Evolutionary conservation across 1,140 invertebrate genomes (phyloP), one percentile per base, ranked within the genome.

Genomic region (Tribolium castaneum): DNA sequence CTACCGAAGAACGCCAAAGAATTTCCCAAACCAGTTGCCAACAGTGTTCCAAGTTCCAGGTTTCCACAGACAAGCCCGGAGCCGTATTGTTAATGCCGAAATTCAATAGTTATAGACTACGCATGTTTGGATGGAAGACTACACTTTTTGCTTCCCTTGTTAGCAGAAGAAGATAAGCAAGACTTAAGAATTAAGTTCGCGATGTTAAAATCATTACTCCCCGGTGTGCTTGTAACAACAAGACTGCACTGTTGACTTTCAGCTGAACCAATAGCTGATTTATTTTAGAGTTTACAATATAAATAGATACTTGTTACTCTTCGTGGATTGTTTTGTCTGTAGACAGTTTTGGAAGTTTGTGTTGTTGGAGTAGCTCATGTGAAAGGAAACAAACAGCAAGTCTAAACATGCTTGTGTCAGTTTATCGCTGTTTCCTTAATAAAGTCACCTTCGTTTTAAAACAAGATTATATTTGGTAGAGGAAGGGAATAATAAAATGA

Each of bases 271-370:
- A 45, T 45, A 45, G 54, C 14, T 66, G 59, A 66, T 34, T 66
- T 66, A 35, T 66, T 66, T 13, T 12, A 10, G 3, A 35, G 30
- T 66, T 35, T 66, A 35, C 59, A 66, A 14, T 66, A 35, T 66
- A 59, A 59, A 59, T 66, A 66, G 25, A 35, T 66, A 66, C 30
- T 35, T 66, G 59, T 35, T 66, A 35, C 30, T 34, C 59, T 66
- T 66, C 19, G 25, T 62, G 14, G 59, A 66, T 35, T 66, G 59
- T 66, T 66, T 66, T 66, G 59, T 35, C 59, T 66, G 59, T 59
- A 59, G 54, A 59, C 16, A n/a, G 59, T 35, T 66, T 34, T 66
- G 59, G n/a, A 66, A 66, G 59, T 35, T 66, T 59, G 54, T 59
- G 54, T 59, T 59, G 54, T 34, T 34, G 13, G 25, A 66, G 12